Evolutionary conservation across 2,888 invertebrate genomes (phyloP), one percentile per base, ranked within the genome.

Genomic region (Hedychridium roseum): DNA sequence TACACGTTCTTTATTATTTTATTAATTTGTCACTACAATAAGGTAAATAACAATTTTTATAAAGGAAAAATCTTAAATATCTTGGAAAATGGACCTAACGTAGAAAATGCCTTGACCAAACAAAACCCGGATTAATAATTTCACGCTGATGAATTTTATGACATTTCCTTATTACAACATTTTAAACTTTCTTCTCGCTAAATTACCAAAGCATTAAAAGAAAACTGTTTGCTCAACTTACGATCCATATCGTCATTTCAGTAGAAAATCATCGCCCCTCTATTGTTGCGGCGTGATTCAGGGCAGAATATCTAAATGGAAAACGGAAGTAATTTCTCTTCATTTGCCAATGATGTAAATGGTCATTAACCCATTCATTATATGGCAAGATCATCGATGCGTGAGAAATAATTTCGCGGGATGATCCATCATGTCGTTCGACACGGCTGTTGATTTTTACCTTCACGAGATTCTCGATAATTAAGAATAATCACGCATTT

Each of bases 391-490:
- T 39, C 37, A 31, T 39, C 45, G 46, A 54, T 46, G 47, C 52
- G 42, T 30, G 32, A 34, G 37, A 20, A 11, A 5, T n/a, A 12
- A 52, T 50, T 53, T 56, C 46, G 37, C 27, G 42, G 53, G 30
- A 30, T 43, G 27, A 56, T 47, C 36, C 45, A 46, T 43, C 28
- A 16, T 32, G 17, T 36, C 49, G 39, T 36, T 47, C 39, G 39
- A 23, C 30, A 57, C 44, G 61, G 40, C 16, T 34, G 35, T 64
- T 64, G 47, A 30, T 51, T 62, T 57, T 60, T 44, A 60, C 15
- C 39, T 34, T 34, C 38, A 23, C 12, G 3, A n/a, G 12, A 17
- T 20, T 15, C 27, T 35, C n/a, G 36, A 9, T 36, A 34, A 44
- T 39, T 38, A 17, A 11, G 12, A 23, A 28, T 11, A 34, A 49